Evolutionary conservation across 2,797 vertebrate species (phyloP), one percentile per base, ranked within the genome.

Genomic region (Buphagus erythrorhynchus): DNA sequence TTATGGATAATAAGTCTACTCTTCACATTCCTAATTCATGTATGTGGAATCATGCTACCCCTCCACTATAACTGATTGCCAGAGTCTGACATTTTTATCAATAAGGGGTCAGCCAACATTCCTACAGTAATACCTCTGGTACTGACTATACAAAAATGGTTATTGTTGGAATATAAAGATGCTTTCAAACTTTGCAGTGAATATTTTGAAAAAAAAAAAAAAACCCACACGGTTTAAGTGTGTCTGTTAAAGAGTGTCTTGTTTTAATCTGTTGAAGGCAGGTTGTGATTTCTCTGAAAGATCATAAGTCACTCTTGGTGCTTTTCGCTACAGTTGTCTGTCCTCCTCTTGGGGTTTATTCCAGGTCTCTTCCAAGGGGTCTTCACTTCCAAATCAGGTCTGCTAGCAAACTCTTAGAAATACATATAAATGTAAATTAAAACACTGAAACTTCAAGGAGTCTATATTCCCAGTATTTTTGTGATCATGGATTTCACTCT

Each of bases 221-320:
- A 17, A 2, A 0, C 0, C 4, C 4, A 20, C 14, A 28, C 1
- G 29, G 6, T 75, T 74, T n/a, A 75, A 33, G 2, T 9, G 11
- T 19, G 6, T 36, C 26, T 31, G 4, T n/a, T 51, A 40, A 83
- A 46, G 25, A 38, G 3, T 15, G 3, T 31, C 46, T 73, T 11
- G 14, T 77, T 82, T 75, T 88, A 81, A 75, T 38, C 15, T 18
- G 49, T 5, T 10, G 10, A 69, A 55, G 18, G 15, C 10, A 63
- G 13, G 36, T 10, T 40, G 6, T 54, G 35, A 38, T 6, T 66
- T 49, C 12, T 63, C 15, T 80, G 28, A 45, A 69, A 85, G 26
- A 52, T 6, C 2, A 1, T 11, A n/a, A 63, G 14, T 29, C n/a
- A 54, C 3, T 4, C 29, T 35, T 55, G 13, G 10, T 68, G 29